Percentiles rank a stretch among this genome's conserved stretches.
Conservation (phyloP, 30 jellyfish, hydroid and myxozoan species). For the Turritopsis dohrnii region DNA sequence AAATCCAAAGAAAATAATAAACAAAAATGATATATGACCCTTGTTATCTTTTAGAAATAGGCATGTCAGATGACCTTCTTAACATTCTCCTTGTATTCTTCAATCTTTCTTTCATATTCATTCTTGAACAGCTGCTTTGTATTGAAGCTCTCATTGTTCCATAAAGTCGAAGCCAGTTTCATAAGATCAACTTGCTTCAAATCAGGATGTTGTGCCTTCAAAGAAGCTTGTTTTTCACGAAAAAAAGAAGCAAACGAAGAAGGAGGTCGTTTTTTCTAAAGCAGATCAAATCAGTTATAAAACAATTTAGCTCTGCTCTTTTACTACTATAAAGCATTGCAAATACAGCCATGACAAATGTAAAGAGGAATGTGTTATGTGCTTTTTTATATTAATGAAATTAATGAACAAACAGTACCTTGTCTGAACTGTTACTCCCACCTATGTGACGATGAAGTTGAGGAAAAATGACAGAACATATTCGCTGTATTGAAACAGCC, state of each 20-base stretch:
- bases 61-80: background rate
- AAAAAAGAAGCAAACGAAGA: conserved; percentile 16
- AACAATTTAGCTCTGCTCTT: background rate
- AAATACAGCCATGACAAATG: background rate
- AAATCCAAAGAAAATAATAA: background rate
- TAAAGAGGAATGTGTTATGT: background rate
- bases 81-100: background rate
- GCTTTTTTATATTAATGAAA: background rate
- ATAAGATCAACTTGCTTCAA: conserved; percentile 4
- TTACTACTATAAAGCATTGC: background rate
- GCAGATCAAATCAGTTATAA: background rate
- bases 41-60: background rate
- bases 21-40: too few species aligned
- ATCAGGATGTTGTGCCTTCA: background rate
- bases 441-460: background rate
- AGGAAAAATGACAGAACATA: background rate
- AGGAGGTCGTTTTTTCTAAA: conserved; percentile 14
- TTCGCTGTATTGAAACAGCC: background rate
- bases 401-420: background rate
- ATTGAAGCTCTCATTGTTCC: background rate
- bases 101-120: conserved; percentile 4
- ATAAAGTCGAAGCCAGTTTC: conserved; percentile 15
- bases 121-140: background rate
- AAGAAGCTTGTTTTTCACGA: background rate
- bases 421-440: background rate